Evolutionary conservation across 1,140 invertebrate species (phyloP).

Genomic region (Ectropis grisescens): DNA sequence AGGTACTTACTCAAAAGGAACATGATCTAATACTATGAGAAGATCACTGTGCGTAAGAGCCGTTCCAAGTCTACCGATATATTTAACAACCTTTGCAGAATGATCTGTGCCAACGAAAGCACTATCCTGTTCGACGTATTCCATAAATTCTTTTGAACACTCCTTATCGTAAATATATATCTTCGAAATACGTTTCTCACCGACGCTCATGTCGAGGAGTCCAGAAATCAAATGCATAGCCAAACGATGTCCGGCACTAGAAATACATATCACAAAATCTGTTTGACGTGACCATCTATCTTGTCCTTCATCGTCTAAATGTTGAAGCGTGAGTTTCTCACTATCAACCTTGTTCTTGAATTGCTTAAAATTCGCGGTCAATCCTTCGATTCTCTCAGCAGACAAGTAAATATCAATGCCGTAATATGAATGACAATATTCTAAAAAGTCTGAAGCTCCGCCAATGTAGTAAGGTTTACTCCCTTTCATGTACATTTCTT

Average conservation of each 20-base stretch:
- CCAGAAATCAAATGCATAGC: constrained; percentile 41
- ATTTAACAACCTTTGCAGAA: constrained; percentile 39
- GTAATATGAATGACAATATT: constrained; percentile 71
- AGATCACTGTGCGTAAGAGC: constrained; percentile 45
- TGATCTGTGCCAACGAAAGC: constrained; percentile 30
- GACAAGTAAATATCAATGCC: constrained; percentile 57
- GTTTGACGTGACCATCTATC: constrained; percentile 12
- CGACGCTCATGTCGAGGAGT: constrained; percentile 26
- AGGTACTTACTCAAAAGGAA: constrained; percentile 37
- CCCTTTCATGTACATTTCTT: constrained; percentile 45
- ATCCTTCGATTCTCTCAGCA: constrained; percentile 45
- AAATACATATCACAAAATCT: constrained; percentile 35
- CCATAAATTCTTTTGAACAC: constrained; percentile 28
- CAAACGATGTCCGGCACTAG: constrained; percentile 33
- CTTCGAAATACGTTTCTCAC: constrained; percentile 28
- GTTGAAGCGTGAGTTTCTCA: constrained; percentile 10
- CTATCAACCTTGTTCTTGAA: constrained; percentile 33
- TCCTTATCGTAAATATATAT: constrained; percentile 44
- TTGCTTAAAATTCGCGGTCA: constrained; percentile 43
- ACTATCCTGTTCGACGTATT: constrained; percentile 44
- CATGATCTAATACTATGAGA: constrained; percentile 46
- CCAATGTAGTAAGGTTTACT: constrained; percentile 67
- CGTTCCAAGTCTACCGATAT: constrained; percentile 43
- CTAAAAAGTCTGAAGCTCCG: constrained; percentile 67
- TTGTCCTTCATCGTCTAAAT: constrained; percentile 5